Base-by-base conservation (phyloP, 1,140 invertebrate species). In the Drosophila busckii region DNA sequence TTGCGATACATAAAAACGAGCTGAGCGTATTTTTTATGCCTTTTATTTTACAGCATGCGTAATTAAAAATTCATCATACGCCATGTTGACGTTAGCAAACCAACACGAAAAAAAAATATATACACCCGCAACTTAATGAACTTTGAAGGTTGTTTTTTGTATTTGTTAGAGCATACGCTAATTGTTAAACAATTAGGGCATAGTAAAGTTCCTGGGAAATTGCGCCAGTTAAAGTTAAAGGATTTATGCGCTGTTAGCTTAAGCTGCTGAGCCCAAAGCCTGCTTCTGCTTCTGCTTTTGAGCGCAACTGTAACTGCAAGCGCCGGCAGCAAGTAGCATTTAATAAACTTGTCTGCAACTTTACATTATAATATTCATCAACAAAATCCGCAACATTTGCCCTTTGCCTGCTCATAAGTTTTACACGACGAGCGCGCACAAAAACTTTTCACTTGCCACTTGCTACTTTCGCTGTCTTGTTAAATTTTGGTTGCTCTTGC, bases 51-150 rank as follows among this genome's bases (percentile, higher is more conserved):
- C 19, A 34, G 45, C 70, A 55, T 44, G 61, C 64, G 73, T 80
- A 78, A 78, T 78, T 80, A 78, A 78, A 80, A 78, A 78, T 80
- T 78, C 73, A 78, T 78, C 73, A 80, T 78, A 78, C 73, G 73
- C 73, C 68, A 80, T 46, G 61, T 78, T 76, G 70, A 60, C 48
- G 7, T 12, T 3, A 4, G 20, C 20, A 16, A 16, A 54, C 19
- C 42, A 42, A 17, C 17, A 16, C 20, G 9, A 17, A 31, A 5
- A 17, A 42, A 37, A 9, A 44, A 19, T 55, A 46, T 34, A 42
- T 44, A 41, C 48, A 29, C 32, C 28, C 12, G 26, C 19, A 64
- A 56, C 70, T 73, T 75, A 69, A 75, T 73, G 63, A 73, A 73
- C 70, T 73, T 75, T 60, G 69, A 75, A 73, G 52, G 75, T 73